Evolutionary conservation across 2,888 invertebrate species (phyloP), one percentile per base, ranked within the genome.

Genomic region (Drosophila monieri): DNA sequence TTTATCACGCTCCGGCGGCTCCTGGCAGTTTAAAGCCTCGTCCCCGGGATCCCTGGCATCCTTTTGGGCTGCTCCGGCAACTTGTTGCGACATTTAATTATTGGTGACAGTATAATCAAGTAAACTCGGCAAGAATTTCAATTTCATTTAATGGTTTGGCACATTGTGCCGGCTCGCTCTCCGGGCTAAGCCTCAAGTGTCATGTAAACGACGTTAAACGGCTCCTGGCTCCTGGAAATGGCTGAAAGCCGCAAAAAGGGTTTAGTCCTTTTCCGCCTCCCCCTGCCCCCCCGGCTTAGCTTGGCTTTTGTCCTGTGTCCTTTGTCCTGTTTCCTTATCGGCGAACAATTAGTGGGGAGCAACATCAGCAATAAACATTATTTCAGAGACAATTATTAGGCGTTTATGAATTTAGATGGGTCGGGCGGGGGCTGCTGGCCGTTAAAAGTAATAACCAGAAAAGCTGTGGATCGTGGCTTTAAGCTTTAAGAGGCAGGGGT

Each of bases 81-180:
- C 84, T 84, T 84, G 84, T 84, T 84, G 84, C 84, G 83, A 84
- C 84, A 81, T 84, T 84, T 84, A 84, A 84, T 84, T 84, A 84
- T 84, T 85, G 84, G 87, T 85, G 84, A 84, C 84, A 84, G 84
- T 79, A 84, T 84, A 84, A 84, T 84, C 84, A 84, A 84, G 84
- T 87, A 87, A 84, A 84, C 83, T 87, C 79, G 85, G 73, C 85
- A 84, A 85, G 84, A 87, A 84, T 84, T 84, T 84, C 84, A 84
- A 84, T 84, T 84, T 84, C 83, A 76, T 84, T 85, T 81, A 84
- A 87, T 81, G 85, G 79, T 69, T 84, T 76, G 77, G 79, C 84
- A 87, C 84, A 85, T 81, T 85, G 81, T 60, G 70, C 58, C 47
- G 53, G 52, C 58, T 43, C 35, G 41, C 30, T 41, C 51, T 6